These are phyloP conservation scores for Neofelis nebulosa DNA, from an alignment of 2,113 vertebrate species.

Conservation along the genomic window DNA sequence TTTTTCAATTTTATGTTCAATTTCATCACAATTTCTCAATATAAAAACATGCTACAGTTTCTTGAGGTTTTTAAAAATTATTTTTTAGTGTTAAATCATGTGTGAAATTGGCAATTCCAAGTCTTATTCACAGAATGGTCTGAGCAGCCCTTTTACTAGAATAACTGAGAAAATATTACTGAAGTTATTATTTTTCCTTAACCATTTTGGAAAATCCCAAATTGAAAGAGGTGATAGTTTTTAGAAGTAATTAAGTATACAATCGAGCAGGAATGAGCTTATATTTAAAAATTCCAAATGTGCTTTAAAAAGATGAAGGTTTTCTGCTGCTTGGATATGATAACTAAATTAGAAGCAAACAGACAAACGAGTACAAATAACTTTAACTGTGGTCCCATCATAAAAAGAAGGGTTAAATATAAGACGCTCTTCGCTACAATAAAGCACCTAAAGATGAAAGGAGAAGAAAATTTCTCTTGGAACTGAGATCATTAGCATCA, in stretches of 20 bases:
- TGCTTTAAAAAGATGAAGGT: not conserved
- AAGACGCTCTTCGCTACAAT: not conserved
- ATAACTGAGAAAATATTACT: not conserved
- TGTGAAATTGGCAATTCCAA: constrained; percentile 35
- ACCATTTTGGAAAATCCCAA: not conserved
- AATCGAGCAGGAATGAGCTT: not conserved
- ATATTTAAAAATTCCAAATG: not conserved
- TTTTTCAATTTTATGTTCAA: not conserved
- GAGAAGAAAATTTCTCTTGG: not conserved
- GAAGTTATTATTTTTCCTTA: not conserved
- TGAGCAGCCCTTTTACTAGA: not conserved
- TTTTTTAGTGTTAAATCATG: not conserved
- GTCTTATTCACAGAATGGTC: not conserved
- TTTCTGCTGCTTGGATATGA: not conserved
- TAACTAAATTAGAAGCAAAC: not conserved
- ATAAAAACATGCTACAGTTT: not conserved
- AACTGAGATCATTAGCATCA: not conserved
- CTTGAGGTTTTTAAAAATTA: not conserved
- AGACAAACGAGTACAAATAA: too few species aligned
- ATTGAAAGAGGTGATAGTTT: not conserved
- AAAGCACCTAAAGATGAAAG: not conserved
- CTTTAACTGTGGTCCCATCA: not conserved
- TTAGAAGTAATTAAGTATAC: not conserved
- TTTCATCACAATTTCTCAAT: not conserved
- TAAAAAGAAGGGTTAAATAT: not conserved